Base-by-base conservation (phyloP, 2,113 vertebrate genomes). In the Phylloscopus whistleri region DNA sequence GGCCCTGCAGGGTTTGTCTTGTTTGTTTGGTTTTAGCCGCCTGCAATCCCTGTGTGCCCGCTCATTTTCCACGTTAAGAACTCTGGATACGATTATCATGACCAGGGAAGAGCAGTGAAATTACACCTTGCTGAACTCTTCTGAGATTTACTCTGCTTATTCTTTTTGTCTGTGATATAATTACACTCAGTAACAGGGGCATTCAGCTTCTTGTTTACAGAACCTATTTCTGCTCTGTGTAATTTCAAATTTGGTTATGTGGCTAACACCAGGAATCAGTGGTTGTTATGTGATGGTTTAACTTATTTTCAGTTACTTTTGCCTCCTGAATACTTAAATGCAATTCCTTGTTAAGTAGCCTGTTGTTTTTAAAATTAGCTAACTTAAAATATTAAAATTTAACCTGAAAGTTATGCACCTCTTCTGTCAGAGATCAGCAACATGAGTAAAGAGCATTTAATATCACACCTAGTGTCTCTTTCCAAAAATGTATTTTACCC, bases 151-250 rank as follows among this genome's bases (percentile, higher is more conserved):
- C 28, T 48, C 64, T 93, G 59, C 56, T 87, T 90, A 22, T 77
- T 91, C 63, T 74, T 94, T 73, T 87, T 77, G 48, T 88, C 92
- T 95, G 56, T 27, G 41, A 58, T 93, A 75, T 52, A 94, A 81
- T 93, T 94, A 31, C 43, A 28, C 37, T 49, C 44, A 30, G 64
- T 85, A 93, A 77, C 20, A 3, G 48, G 41, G 49, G 53, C 56
- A 75, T 90, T 96, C 86, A 87, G 56, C 39, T 78, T 86, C 22
- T 85, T 86, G 73, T 94, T 96, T 96, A 78, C 68, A 55, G 27
- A 94, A 70, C 43, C 33, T 73, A 23, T 73, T 95, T 95, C 75
- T 83, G 43, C 46, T 83, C 46, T 51, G 37, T 85, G 37, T 59
- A 43, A 87, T 93, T 95, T 91, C 76, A 84, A 63, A 72, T 90